Conservation (phyloP, 2,888 invertebrate genomes). For the Pantelozetes paolii region DNA sequence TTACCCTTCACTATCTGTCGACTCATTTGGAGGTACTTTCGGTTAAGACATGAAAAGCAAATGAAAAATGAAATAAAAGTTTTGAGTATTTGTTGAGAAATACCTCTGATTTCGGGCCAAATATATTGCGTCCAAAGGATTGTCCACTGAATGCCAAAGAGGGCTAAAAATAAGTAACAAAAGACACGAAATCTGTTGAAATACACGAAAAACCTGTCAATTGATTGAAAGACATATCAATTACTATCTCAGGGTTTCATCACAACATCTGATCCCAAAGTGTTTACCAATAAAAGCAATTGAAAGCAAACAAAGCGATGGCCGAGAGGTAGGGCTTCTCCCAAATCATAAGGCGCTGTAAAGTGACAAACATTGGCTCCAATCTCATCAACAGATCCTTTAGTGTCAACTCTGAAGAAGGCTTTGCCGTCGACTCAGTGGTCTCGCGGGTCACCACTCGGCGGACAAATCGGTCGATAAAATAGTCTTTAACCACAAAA, state of each 20-base stretch:
- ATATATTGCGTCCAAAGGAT: slow-evolving; percentile 52
- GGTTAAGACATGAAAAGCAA: slow-evolving; percentile 36
- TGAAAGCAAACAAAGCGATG: slow-evolving; percentile 51
- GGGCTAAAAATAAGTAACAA: slow-evolving; percentile 44
- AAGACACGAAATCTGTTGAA: slow-evolving; percentile 46
- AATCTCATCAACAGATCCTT: slow-evolving; percentile 42
- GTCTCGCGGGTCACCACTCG: background rate
- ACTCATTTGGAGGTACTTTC: slow-evolving; percentile 45
- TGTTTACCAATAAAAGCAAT: slow-evolving; percentile 53
- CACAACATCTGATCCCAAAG: background rate
- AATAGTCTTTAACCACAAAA: background rate
- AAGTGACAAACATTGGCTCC: slow-evolving; percentile 52
- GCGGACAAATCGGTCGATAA: background rate
- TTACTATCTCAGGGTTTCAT: background rate
- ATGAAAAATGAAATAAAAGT: slow-evolving; percentile 35
- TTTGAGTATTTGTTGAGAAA: background rate
- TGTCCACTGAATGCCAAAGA: slow-evolving; percentile 50
- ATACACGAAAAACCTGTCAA: slow-evolving; percentile 46
- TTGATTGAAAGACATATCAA: background rate
- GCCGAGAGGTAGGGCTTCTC: slow-evolving; percentile 52
- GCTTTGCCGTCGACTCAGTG: background rate
- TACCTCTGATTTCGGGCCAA: slow-evolving; percentile 54
- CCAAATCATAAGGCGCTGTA: slow-evolving; percentile 54
- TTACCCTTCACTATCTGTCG: slow-evolving; percentile 47
- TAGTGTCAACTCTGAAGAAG: background rate